Evolutionary conservation across 1,140 invertebrate genomes (phyloP), one percentile per base, ranked within the genome.

Genomic region (Archivesica marissinica): DNA sequence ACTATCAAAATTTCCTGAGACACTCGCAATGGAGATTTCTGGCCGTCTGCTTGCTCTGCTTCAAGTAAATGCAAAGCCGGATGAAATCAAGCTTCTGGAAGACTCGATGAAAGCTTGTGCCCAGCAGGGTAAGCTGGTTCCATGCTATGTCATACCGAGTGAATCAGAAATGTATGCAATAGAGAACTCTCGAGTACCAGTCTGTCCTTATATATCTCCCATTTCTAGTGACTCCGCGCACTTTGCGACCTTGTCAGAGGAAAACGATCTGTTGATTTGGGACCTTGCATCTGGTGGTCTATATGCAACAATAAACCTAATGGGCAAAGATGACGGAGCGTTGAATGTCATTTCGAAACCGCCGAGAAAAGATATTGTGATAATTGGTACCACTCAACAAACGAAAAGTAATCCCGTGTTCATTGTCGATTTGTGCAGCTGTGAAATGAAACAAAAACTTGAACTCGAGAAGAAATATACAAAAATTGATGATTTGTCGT

Each of bases 11-110:
- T 86, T 90, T 68, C 91, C 92, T 17, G 85, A 91, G n/a, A 85
- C 87, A 0, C 83, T 93, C 11, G 89, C 87, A 1, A 68, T 91
- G 17, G 92, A 94, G 78, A 85, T 94, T 9, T 81, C 85, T 35
- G 91, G 91, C 0, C 89, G 93, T 56, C 76, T 93, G 54, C 78
- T 94, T 20, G 89, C 90, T 15, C 88, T 86, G 28, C 52, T 88
- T 25, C 72, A 84, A 47, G 38, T 75, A 15, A 88, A 77, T 28
- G 82, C 78, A 30, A 47, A 39, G 20, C 66, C 56, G n/a, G 68
- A 79, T 20, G 87, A 89, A 64, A 87, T 85, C 38, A 54, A 59
- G 11, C 72, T 90, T 15, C 70, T 90, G 6, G 72, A 86, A 28
- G 79, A 86, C 11, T 86, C 86, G 38, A 66, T 88, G 33, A 35